Base-by-base conservation (phyloP, 1,140 invertebrate genomes). In the Sipha flava region DNA sequence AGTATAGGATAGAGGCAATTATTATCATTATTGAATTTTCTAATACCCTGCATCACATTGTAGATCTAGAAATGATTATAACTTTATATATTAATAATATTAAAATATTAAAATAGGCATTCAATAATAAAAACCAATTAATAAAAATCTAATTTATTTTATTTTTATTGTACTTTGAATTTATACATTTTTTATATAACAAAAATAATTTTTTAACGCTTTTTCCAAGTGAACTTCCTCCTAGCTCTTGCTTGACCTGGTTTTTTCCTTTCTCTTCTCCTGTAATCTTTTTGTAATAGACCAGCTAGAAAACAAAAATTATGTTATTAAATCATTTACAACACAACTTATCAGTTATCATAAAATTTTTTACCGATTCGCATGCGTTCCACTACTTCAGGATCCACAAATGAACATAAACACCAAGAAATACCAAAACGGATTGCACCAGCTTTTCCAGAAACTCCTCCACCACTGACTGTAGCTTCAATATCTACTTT, bases 191-290 rank as follows among this genome's bases (percentile, higher is more conserved):
- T 49, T 31, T 72, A 72, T 18, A 72, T 10, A 72, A 72, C 26
- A 66, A 31, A 40, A 37, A 16, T 12, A 77, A 80, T 9, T 43
- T 79, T 81, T 90, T 92, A 95, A 88, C 93, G 90, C 84, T 92
- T 95, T 84, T 93, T 94, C 97, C 97, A 99, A 80, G 95, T 97
- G 83, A 91, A 95, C 85, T 95, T 97, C 84, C 91, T 92, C 84
- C 97, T 91, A 40, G 96, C 95, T 83, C 93, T 93, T 84, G 90
- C 90, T 87, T 97, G 95, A 57, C 96, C 97, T 59, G 91, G 91
- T 89, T 98, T 98, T 90, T 97, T 97, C 83, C 97, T 90, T 86
- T 99, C 97, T 81, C 89, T 89, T 40, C 84, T 86, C 79, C 97
- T 88, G 68, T 86, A 88, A 85, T 99, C 97, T 84, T 87, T 87